These are phyloP conservation scores for Diachrysia chrysitis DNA, from an alignment of 2,888 invertebrate genomes.

Conservation along the genomic window DNA sequence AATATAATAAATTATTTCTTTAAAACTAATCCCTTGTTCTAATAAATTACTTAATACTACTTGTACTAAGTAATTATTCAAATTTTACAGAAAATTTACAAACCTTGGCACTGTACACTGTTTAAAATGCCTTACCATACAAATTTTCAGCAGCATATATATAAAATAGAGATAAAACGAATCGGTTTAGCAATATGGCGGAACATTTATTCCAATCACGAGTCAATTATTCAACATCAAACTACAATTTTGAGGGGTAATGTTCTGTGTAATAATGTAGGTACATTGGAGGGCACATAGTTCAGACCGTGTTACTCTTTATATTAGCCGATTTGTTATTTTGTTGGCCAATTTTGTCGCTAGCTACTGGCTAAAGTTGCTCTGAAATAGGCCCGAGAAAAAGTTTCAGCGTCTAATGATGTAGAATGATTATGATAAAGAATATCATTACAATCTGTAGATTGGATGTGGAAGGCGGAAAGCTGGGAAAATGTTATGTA, in stretches of 20 bases:
- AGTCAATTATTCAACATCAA: conserved; percentile 65
- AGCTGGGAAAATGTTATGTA: neutral
- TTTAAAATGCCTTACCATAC: neutral
- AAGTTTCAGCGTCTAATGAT: conserved; percentile 34
- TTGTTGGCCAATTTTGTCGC: conserved; percentile 55
- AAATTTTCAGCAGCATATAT: neutral
- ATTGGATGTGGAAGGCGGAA: neutral
- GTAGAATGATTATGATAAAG: conserved; percentile 22
- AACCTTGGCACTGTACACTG: neutral
- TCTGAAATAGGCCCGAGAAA: conserved; percentile 32
- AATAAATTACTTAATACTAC: too few relatives aligned
- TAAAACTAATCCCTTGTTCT: too few relatives aligned
- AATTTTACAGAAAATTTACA: too few relatives aligned
- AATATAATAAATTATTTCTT: too few relatives aligned
- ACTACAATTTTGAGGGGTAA: conserved; percentile 69
- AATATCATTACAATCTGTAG: conserved; percentile 25
- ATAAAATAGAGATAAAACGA: neutral
- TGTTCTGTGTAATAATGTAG: conserved; percentile 67
- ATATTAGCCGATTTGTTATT: conserved; percentile 59
- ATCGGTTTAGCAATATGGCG: conserved; percentile 37
- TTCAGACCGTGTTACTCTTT: conserved; percentile 60
- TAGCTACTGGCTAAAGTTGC: conserved; percentile 21
- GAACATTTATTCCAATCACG: conserved; percentile 54
- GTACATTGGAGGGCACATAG: conserved; percentile 49
- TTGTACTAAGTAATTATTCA: too few relatives aligned